A percentile compares a stretch with the other conserved stretches of the same genome.
These are phyloP conservation scores for Linurgus olivaceus DNA, from an alignment of 2,797 vertebrate genomes.

Conservation along the genomic window DNA sequence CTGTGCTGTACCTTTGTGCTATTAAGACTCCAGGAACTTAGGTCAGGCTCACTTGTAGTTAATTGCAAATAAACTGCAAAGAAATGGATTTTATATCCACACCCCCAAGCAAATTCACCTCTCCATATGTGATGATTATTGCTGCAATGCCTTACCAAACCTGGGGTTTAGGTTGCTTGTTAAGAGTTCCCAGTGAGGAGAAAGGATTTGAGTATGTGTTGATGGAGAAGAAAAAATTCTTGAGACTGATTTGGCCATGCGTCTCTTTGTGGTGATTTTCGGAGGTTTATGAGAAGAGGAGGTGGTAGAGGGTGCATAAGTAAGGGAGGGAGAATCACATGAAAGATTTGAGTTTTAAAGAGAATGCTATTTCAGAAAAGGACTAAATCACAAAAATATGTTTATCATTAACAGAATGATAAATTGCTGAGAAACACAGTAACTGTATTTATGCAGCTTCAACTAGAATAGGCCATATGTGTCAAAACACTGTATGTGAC, in stretches of 20 bases:
- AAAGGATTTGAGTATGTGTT: background rate
- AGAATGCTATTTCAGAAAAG: background rate
- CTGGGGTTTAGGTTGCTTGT: background rate
- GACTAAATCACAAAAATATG: background rate
- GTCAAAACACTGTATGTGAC: background rate
- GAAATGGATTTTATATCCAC: background rate
- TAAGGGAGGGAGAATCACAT: background rate
- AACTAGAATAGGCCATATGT: background rate
- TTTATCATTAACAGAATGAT: background rate
- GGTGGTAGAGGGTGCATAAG: background rate
- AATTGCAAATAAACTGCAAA: background rate
- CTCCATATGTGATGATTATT: background rate
- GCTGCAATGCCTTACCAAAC: background rate
- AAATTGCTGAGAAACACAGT: background rate
- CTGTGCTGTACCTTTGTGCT: background rate
- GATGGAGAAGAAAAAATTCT: background rate
- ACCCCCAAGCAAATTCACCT: background rate
- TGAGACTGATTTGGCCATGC: rapidly evolving
- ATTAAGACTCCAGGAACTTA: background rate
- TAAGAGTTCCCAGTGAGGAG: background rate
- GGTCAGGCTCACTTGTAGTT: background rate
- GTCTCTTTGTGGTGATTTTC: background rate
- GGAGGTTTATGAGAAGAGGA: background rate
- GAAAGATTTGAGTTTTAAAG: background rate
- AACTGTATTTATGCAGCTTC: background rate